Percentiles rank a stretch among this genome's conserved stretches.
phyloP scores from a whole-genome alignment of 2,113 vertebrate genomes.

The Siniperca knerii region DNA sequence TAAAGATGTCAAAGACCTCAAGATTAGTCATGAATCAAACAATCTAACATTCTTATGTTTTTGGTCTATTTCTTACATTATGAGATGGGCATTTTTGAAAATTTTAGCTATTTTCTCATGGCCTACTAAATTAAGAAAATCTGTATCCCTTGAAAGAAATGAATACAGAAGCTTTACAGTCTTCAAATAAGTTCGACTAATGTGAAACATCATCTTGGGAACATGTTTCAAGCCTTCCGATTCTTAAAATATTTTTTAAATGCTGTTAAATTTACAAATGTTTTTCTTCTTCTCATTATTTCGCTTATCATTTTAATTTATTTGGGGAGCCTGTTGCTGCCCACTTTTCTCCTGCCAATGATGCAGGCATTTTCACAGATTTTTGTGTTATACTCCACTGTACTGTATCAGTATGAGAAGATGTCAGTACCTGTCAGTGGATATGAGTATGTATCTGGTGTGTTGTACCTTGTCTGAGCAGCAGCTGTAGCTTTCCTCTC shows the following conservation, averaged over 20 bases:
- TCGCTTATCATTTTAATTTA: not conserved
- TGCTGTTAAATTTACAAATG: not conserved
- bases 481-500: constrained; percentile 61
- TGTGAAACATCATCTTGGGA: not conserved
- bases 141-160: not conserved
- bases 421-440: not conserved
- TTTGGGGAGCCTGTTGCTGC: too few relatives aligned
- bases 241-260: not conserved
- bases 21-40: too few relatives aligned
- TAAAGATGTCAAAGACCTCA: not conserved
- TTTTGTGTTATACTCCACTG: not conserved
- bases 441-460: not conserved
- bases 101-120: not conserved
- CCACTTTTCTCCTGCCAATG: not conserved
- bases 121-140: not conserved
- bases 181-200: not conserved
- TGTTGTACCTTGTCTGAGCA: constrained; percentile 57
- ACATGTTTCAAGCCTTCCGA: not conserved
- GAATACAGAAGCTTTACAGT: not conserved
- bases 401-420: not conserved
- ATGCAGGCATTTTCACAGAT: not conserved
- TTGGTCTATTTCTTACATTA: too few relatives aligned
- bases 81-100: not conserved
- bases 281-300: not conserved
- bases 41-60: too few relatives aligned